Base-by-base conservation (phyloP, 2,113 vertebrate species). In the Camelus bactrianus region DNA sequence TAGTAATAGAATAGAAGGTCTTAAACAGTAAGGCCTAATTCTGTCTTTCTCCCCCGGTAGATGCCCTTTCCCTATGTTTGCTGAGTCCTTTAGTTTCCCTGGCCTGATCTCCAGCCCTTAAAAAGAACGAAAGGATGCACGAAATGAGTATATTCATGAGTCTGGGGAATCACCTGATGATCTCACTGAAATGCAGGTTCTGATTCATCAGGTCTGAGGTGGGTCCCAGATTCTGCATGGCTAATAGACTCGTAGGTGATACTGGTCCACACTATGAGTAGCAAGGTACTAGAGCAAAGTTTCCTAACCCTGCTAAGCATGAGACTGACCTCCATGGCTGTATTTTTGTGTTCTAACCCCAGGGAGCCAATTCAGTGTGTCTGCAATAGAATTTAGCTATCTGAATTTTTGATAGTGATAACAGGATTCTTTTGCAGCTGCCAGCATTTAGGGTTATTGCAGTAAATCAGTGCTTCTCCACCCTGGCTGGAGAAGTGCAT, bases 331-430 rank as follows among this genome's bases (percentile, higher is more conserved):
- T 58, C 35, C 22, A 2, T 69, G 60, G 4, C 82, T 91, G 19
- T 69, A 22, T 46, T 94, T 95, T 70, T 76, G 15, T 46, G 52
- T 91, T 95, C 58, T 46, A 14, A 5, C 46, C 17, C 6, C 3
- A 84, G 75, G 52, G 64, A 76, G 20, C 88, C 48, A 81, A 24
- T 65, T 96, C 52, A 75, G 48, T 76, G 9, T 19, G 12, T 89
- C 91, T 96, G 30, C 46, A 42, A 84, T 95, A 88, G 91, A 84
- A 80, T 88, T 83, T 93, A 91, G 38, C 52, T n/a, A 60, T 94
- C 32, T 58, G 64, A 92, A 42, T 81, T 96, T 97, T 91, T 94
- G 94, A 94, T 54, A 76, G 28, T 69, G 8, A 11, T 93, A 32
- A 62, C 79, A 79, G 73, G 84, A 91, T 94, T 67, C 58, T 60